These are phyloP conservation scores for Diploptera punctata DNA, from an alignment of 2,888 invertebrate genomes.

Conservation along the genomic window DNA sequence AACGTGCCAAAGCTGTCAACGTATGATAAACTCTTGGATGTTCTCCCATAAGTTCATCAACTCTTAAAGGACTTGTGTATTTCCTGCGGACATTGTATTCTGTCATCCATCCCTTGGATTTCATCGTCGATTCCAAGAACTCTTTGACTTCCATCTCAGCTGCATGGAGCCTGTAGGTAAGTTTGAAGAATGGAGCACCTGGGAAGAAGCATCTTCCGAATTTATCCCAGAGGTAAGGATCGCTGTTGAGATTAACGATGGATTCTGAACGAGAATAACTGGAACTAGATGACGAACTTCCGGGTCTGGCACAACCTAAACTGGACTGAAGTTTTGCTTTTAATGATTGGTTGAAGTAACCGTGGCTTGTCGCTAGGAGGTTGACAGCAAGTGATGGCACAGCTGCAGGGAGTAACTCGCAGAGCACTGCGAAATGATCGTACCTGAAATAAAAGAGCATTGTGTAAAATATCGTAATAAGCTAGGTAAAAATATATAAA, in stretches of 20 bases:
- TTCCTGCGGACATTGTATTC: conserved; percentile 72
- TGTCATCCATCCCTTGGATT: conserved; percentile 67
- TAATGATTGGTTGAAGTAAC: conserved; percentile 64
- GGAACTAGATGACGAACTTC: conserved; percentile 37
- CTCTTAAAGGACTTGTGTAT: conserved; percentile 69
- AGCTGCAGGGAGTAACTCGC: conserved; percentile 70
- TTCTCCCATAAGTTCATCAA: conserved; percentile 66
- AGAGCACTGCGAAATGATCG: conserved; percentile 73
- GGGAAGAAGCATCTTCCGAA: conserved; percentile 67
- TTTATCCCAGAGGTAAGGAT: conserved; percentile 68
- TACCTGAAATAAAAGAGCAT: conserved; percentile 58
- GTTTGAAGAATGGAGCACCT: conserved; percentile 63
- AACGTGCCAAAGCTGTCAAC: conserved; percentile 59
- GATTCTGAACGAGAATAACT: conserved; percentile 42
- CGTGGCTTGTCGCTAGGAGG: conserved; percentile 64
- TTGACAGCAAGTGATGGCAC: conserved; percentile 69
- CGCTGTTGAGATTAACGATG: conserved; percentile 64
- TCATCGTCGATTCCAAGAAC: conserved; percentile 39
- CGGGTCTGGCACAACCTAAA: conserved; percentile 61
- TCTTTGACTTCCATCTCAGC: conserved; percentile 52
- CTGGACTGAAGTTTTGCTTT: conserved; percentile 57
- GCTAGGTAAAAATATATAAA: no score
- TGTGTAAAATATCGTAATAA: no score
- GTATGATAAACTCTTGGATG: conserved; percentile 65
- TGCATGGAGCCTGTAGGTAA: conserved; percentile 57